Conservation (phyloP, 1,140 invertebrate genomes). For the Nixonia krombeini region DNA sequence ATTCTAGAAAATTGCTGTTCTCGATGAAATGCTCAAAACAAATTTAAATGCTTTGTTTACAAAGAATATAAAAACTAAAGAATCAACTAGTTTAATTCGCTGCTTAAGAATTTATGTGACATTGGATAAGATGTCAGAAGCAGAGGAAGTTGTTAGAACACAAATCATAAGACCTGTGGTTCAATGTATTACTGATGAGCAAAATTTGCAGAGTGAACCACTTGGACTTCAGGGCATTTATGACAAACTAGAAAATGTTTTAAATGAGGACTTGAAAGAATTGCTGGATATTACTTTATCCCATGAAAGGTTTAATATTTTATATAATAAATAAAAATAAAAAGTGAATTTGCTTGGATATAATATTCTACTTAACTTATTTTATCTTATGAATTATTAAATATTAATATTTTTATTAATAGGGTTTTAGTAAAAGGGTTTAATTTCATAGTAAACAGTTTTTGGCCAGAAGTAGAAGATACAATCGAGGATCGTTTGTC, state of each 20-base stretch:
- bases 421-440: slow-evolving; percentile 78
- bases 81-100: slow-evolving; percentile 73
- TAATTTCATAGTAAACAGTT: slow-evolving; percentile 90
- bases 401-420: no score
- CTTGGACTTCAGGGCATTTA: slow-evolving; percentile 83
- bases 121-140: slow-evolving; percentile 78
- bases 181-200: slow-evolving; percentile 82
- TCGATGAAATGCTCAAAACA: slow-evolving; percentile 73
- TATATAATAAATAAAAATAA: slow-evolving; percentile 5
- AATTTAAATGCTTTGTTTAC: slow-evolving; percentile 77
- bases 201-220: slow-evolving; percentile 79
- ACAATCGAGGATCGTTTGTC: slow-evolving; percentile 83
- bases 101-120: slow-evolving; percentile 79
- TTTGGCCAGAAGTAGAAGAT: slow-evolving; percentile 89
- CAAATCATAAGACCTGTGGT: slow-evolving; percentile 82
- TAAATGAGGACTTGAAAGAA: slow-evolving; percentile 78
- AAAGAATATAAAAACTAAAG: slow-evolving; percentile 72
- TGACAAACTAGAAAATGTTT: slow-evolving; percentile 79
- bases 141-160: slow-evolving; percentile 80
- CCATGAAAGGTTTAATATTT: slow-evolving; percentile 70
- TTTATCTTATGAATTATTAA: no score
- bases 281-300: slow-evolving; percentile 75
- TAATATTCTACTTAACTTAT: no score
- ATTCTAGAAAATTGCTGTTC: slow-evolving; percentile 64
- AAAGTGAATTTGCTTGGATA: no score